These are phyloP conservation scores for Uropetala carovei DNA, from an alignment of 2,888 invertebrate species.

Conservation along the genomic window DNA sequence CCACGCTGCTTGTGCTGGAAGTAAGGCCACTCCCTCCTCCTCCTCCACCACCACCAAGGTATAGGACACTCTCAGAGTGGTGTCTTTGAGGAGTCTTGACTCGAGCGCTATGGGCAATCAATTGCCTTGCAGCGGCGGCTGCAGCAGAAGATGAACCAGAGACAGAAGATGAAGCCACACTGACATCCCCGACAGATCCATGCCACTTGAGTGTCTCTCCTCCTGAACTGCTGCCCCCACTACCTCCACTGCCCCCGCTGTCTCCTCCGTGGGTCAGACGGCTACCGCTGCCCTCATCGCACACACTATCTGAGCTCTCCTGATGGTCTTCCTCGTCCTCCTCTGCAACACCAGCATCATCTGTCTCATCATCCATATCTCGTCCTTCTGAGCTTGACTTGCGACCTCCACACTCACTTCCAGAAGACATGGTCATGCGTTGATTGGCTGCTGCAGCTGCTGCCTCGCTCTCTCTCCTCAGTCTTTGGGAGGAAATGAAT, in stretches of 20 bases:
- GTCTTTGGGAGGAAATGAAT: conserved; percentile 70
- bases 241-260: conserved; percentile 70
- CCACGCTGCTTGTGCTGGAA: conserved; percentile 68
- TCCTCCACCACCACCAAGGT: conserved; percentile 76
- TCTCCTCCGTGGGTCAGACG: conserved; percentile 14
- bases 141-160: conserved; percentile 68
- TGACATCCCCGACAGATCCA: conserved; percentile 85
- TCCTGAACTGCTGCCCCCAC: conserved; percentile 79
- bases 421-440: conserved; percentile 21
- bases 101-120: conserved; percentile 86
- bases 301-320: conserved; percentile 26
- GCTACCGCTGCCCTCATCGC: conserved; percentile 60
- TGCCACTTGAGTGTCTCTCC: conserved; percentile 89
- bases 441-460: conserved; percentile 32
- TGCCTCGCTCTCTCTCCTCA: conserved; percentile 80
- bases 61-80: conserved; percentile 86
- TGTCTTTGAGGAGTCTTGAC: conserved; percentile 87
- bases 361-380: conserved; percentile 66
- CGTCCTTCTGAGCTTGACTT: conserved; percentile 70
- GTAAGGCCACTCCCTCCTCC: conserved; percentile 73
- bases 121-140: conserved; percentile 76
- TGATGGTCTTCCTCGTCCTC: conserved; percentile 52
- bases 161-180: conserved; percentile 76
- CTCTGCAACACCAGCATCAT: conserved; percentile 70
- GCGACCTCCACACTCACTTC: conserved; percentile 68